Evolutionary conservation across 2,797 vertebrate genomes (phyloP), one percentile per base, ranked within the genome.

Genomic region (Chrysocyon brachyurus): DNA sequence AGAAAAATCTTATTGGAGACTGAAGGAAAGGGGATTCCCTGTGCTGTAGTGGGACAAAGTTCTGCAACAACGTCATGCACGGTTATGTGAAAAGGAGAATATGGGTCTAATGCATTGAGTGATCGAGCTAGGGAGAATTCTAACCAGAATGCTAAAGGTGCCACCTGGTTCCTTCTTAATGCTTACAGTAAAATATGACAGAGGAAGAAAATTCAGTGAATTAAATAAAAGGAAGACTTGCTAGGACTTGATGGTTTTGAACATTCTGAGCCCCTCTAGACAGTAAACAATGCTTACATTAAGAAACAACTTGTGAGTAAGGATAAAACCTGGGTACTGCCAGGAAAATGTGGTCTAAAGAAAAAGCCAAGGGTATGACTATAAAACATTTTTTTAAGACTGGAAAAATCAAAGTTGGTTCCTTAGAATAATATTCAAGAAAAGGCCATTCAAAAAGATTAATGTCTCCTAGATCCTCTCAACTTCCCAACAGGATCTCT

Each of bases 231-330:
- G 33, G 57, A 46, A 21, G 24, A 17, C 26, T 75, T 85, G 11
- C 26, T 59, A 89, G 61, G 31, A 63, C 26, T 54, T 94, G 31
- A 68, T 24, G 9, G 63, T 90, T 84, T 68, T 40, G 49, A 87
- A 87, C 92, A 87, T 70, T 40, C 28, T 82, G 22, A 96, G 33
- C 24, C 31, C 75, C 68, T 46, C 54, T 36, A 92, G 61, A 87
- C 3, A 72, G 12, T 31, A 90, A 90, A 83, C 14, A 26, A 83
- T 26, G 14, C 17, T 73, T 87, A 90, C 92, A 84, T 66, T 82
- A 97, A 91, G 68, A 90, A 93, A 68, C 2, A 7, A 56, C 28
- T 90, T 93, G 21, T n/a, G 12, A 91, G 46, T 26, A 79, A 90
- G 21, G 12, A 86, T 63, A 75, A 70, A 89, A 72, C 82, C 66